Percentiles rank a stretch among this genome's conserved stretches.
Evolutionary conservation across 2,888 invertebrate species (phyloP).

Genomic region (Fissipunctia ypsillon): DNA sequence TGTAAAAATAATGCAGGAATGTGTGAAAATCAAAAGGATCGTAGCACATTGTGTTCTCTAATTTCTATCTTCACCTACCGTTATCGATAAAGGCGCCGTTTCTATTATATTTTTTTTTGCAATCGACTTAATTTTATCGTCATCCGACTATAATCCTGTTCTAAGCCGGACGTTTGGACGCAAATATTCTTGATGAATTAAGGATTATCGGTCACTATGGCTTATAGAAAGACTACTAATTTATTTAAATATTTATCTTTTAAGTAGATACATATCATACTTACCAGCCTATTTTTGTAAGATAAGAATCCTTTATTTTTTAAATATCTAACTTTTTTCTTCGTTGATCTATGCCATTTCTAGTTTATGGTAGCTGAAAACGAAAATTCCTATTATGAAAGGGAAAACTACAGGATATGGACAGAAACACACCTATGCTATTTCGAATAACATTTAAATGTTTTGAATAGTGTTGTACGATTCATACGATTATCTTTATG

Average conservation of each 20-base stretch:
- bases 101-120: neutral
- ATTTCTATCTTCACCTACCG: neutral
- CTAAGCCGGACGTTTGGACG: constrained; percentile 41
- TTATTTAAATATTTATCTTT: constrained; percentile 46
- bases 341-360: neutral
- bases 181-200: constrained; percentile 28
- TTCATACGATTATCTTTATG: neutral
- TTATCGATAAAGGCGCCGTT: constrained; percentile 11
- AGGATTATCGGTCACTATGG: constrained; percentile 33
- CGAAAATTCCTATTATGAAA: neutral
- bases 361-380: constrained; percentile 6
- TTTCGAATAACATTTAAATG: no score
- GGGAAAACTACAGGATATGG: no score
- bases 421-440: neutral
- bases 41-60: neutral
- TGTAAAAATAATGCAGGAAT: neutral
- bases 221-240: constrained; percentile 23
- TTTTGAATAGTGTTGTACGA: no score
- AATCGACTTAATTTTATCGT: constrained; percentile 23
- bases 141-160: constrained; percentile 26
- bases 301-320: neutral
- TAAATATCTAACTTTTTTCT: neutral
- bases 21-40: constrained; percentile 12
- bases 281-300: constrained; percentile 9
- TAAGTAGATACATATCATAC: neutral